A percentile compares a stretch with the other conserved stretches of the same genome.
phyloP scores from a whole-genome alignment of 2,797 vertebrate genomes.

The Rhinatrema bivittatum region DNA sequence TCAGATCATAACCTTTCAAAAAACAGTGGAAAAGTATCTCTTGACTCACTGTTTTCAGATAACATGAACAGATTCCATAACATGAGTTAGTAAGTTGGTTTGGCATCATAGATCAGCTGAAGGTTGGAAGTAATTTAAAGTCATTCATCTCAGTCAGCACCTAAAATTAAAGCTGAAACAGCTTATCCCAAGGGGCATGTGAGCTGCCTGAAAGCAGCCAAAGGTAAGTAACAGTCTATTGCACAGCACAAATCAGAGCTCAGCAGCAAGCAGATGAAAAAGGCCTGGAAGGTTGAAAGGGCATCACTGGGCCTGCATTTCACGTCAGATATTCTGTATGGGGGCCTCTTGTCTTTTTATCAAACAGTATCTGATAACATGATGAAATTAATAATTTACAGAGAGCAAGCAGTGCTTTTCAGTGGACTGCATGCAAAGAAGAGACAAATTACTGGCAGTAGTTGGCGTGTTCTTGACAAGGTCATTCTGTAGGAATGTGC shows the following conservation, averaged over 20 bases:
- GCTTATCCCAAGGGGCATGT: constrained; percentile 32
- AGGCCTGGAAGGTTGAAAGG: constrained; percentile 33
- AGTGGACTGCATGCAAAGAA: constrained; percentile 37
- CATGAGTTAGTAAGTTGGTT: constrained; percentile 42
- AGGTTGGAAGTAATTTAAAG: constrained; percentile 41
- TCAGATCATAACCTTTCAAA: too few relatives aligned
- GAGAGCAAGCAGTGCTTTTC: constrained; percentile 52
- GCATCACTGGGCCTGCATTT: constrained; percentile 38
- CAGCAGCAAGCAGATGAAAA: constrained; percentile 34
- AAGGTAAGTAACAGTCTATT: constrained; percentile 33
- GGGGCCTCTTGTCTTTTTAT: constrained; percentile 45
- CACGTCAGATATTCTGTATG: constrained; percentile 29
- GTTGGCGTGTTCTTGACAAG: constrained; percentile 31
- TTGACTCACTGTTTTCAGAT: constrained; percentile 35
- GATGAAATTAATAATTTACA: constrained; percentile 65
- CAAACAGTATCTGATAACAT: constrained; percentile 49
- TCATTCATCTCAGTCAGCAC: constrained; percentile 48
- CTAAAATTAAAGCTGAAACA: constrained; percentile 50
- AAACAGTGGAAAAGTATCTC: too few relatives aligned
- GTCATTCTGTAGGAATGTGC: constrained; percentile 32
- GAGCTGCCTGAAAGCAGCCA: constrained; percentile 30
- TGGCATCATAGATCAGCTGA: constrained; percentile 39
- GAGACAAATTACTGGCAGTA: constrained; percentile 34
- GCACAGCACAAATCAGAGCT: constrained; percentile 19
- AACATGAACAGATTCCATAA: constrained; percentile 32